Evolutionary conservation across 2,888 invertebrate genomes (phyloP).

Genomic region (Drosophila multiciliata): DNA sequence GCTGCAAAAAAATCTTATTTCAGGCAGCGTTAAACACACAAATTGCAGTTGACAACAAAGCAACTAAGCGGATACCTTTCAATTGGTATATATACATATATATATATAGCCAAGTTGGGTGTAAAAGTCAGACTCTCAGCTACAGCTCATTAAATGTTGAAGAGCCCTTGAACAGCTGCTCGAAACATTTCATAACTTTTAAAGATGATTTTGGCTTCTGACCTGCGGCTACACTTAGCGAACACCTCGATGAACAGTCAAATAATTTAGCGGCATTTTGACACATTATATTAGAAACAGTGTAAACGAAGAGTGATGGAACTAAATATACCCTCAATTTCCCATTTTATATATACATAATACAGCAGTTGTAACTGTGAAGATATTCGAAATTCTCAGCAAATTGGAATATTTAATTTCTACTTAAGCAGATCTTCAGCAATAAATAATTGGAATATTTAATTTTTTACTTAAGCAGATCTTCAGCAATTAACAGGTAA

Average conservation of each 20-base stretch:
- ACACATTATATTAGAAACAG: constrained; percentile 33
- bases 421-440: too few species aligned
- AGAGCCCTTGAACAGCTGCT: constrained; percentile 70
- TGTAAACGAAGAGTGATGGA: neutral
- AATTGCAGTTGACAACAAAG: constrained; percentile 65
- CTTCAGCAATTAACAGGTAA: neutral
- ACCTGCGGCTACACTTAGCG: constrained; percentile 63
- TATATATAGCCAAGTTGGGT: neutral
- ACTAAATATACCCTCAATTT: neutral
- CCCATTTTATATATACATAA: neutral
- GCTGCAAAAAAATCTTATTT: constrained; percentile 66
- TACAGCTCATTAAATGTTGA: constrained; percentile 67
- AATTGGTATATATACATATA: constrained; percentile 4
- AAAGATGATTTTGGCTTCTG: constrained; percentile 26
- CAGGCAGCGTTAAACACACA: constrained; percentile 78
- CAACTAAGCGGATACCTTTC: constrained; percentile 14
- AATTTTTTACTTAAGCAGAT: neutral
- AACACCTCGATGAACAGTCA: constrained; percentile 62
- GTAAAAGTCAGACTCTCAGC: neutral
- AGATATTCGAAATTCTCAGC: neutral
- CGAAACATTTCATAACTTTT: constrained; percentile 26
- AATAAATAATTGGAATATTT: neutral
- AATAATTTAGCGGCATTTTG: constrained; percentile 47
- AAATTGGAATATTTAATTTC: neutral
- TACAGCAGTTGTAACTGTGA: too few species aligned